Evolutionary conservation across 1,140 invertebrate species (phyloP).

Genomic region (Gryllus bimaculatus): DNA sequence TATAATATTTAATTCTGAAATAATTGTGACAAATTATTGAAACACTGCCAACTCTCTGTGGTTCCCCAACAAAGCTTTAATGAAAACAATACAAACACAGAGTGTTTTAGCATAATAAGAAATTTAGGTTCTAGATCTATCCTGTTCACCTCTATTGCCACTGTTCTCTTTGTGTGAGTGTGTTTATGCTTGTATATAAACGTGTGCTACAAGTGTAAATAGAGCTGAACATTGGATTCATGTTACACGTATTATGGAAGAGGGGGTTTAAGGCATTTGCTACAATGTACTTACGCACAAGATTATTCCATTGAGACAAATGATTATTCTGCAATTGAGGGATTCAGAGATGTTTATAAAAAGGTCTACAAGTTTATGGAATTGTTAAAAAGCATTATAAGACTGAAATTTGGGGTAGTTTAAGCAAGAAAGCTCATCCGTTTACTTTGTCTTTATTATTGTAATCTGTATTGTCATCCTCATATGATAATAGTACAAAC

Average conservation of each 20-base stretch:
- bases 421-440: background rate
- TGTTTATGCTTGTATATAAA: background rate
- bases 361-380: slow-evolving; percentile 1
- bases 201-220: background rate
- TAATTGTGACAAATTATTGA: slow-evolving; percentile 7
- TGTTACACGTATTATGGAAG: background rate
- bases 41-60: slow-evolving; percentile 18
- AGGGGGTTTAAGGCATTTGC: background rate
- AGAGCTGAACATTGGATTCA: slow-evolving; percentile 8
- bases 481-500: background rate
- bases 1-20: background rate
- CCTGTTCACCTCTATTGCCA: slow-evolving; percentile 10
- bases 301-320: slow-evolving; percentile 7
- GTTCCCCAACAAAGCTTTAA: slow-evolving; percentile 16
- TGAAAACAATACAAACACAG: slow-evolving; percentile 18
- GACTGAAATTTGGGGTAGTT: slow-evolving; percentile 4
- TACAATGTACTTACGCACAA: slow-evolving; percentile 18
- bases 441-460: background rate
- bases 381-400: background rate
- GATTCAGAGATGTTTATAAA: slow-evolving; percentile 1
- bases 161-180: slow-evolving; percentile 9
- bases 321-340: slow-evolving; percentile 5
- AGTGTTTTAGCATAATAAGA: slow-evolving; percentile 16
- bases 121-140: slow-evolving; percentile 9
- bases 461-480: background rate